phyloP scores from a whole-genome alignment of 2,113 vertebrate species.

The Nicator chloris region DNA sequence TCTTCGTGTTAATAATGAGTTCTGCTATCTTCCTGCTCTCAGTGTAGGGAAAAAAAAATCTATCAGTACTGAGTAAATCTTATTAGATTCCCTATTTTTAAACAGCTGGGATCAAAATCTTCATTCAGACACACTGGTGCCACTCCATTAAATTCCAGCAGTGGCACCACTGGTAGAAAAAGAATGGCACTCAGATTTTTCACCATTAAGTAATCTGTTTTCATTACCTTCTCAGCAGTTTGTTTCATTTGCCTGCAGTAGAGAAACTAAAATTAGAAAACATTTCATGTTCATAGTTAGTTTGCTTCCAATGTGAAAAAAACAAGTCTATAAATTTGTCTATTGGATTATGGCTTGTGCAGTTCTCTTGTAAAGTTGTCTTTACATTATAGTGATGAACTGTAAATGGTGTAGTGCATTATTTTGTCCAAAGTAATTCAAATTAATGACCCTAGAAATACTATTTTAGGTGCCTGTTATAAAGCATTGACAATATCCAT shows the following conservation, averaged over 20 bases:
- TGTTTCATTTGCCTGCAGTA: constrained; percentile 61
- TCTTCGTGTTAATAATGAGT: background rate
- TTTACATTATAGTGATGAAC: constrained; percentile 59
- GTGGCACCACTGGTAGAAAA: constrained; percentile 46
- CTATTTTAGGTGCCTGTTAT: constrained; percentile 33
- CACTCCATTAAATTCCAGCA: constrained; percentile 61
- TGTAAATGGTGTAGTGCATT: constrained; percentile 46
- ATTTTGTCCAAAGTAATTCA: constrained; percentile 67
- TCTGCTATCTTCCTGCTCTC: background rate
- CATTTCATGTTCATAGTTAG: constrained; percentile 53
- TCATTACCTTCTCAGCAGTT: constrained; percentile 57
- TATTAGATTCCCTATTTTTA: constrained; percentile 28
- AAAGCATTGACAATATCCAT: constrained; percentile 42
- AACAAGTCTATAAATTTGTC: constrained; percentile 61
- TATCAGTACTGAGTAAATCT: background rate
- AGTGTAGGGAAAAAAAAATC: background rate
- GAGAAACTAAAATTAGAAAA: constrained; percentile 56
- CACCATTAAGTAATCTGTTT: constrained; percentile 58
- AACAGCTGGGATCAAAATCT: constrained; percentile 22
- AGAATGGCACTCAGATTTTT: constrained; percentile 33
- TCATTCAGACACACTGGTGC: constrained; percentile 19
- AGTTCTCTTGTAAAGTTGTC: constrained; percentile 25
- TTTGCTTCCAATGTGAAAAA: constrained; percentile 58
- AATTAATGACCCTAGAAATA: constrained; percentile 63
- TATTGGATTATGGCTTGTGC: constrained; percentile 31